Conservation (phyloP, 2,888 invertebrate genomes). For the Microplitis manilae region DNA sequence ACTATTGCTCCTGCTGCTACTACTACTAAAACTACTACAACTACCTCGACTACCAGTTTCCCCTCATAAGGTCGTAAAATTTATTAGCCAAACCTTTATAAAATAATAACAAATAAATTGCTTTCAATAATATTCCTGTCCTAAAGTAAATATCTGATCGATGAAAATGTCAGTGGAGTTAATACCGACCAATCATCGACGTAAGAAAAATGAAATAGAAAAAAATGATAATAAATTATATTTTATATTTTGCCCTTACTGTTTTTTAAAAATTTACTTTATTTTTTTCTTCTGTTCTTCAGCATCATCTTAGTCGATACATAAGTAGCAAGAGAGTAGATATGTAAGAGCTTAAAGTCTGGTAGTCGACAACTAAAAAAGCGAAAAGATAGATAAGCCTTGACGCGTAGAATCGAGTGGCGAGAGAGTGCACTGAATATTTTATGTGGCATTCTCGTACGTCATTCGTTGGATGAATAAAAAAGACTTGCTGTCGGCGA, state of each 20-base stretch:
- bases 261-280: no score
- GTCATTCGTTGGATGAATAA: slow-evolving; percentile 58
- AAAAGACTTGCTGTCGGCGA: slow-evolving; percentile 47
- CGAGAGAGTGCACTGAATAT: slow-evolving; percentile 62
- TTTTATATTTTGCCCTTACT: background rate
- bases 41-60: background rate
- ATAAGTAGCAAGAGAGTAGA: slow-evolving; percentile 16
- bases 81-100: background rate
- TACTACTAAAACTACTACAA: slow-evolving; percentile 14
- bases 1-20: slow-evolving; percentile 3
- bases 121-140: background rate
- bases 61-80: background rate
- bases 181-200: background rate
- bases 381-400: slow-evolving; percentile 49
- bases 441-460: slow-evolving; percentile 61
- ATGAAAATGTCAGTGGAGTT: background rate
- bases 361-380: slow-evolving; percentile 10
- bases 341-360: slow-evolving; percentile 13
- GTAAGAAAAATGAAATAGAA: background rate
- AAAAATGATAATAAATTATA: background rate
- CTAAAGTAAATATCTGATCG: background rate
- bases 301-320: background rate
- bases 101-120: slow-evolving; percentile 1
- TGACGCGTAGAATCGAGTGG: slow-evolving; percentile 60
- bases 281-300: no score